Base-by-base conservation (phyloP, 2,888 invertebrate genomes). In the Callyntrura sp. region DNA sequence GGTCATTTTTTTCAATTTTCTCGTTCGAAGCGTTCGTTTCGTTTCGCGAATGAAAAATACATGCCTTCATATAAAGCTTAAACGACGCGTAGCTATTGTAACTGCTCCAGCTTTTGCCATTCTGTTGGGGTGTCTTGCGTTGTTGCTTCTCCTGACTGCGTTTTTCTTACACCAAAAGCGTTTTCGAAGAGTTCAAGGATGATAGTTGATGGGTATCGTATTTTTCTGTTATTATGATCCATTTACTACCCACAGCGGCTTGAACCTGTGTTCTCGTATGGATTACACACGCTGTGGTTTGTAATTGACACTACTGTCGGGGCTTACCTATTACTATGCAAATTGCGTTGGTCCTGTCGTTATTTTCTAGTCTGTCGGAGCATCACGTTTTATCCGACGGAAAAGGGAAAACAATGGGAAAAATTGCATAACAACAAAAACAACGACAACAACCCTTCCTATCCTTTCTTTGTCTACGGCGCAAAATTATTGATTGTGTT, bases 1-100 rank as follows among this genome's bases (percentile, higher is more conserved):
- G 25, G 25, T 28, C 28, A 65, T 65, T 51, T 11, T 76, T 78
- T 55, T n/a, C 51, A 78, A 51, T 78, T 78, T 51, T n/a, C 28
- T 73, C 20, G n/a, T n/a, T 25, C 11, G 4, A 45, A 78, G 51
- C 25, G 12, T 78, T 48, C 55, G 4, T 45, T 73, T 73, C 43
- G 45, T 73, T 11, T 43, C 43, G 70, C 70, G 35, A 73, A 73
- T 73, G 70, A 73, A 45, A 45, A 73, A 73, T 45, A 68, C 68
- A 43, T 68, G 28, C 57, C n/a, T 57, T 14, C 57, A 57, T n/a
- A 17, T 2, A 17, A 57, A 57, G 3, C 2, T 6, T 35, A 51
- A 51, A 51, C 5, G 11, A 9, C 45, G 11, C 11, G 5, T 45
- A 51, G n/a, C n/a, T 6, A 51, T 51, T 51, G 4, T 11, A 1